A percentile compares a stretch with the other conserved stretches of the same genome.
phyloP scores from a whole-genome alignment of 1,140 invertebrate species.

The Pseudomyrmex gracilis region DNA sequence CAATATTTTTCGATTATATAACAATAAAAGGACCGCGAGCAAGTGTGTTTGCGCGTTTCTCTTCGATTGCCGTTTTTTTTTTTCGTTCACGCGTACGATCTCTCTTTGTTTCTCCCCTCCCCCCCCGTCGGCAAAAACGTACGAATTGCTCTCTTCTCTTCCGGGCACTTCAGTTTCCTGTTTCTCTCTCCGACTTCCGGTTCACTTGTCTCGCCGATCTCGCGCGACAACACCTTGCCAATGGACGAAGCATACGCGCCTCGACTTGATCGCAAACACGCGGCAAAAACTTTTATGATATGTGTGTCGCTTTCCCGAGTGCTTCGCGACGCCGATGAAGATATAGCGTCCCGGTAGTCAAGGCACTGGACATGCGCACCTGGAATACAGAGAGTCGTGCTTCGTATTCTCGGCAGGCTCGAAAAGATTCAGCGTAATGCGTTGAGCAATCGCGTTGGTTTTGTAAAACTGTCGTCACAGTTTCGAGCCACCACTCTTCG shows the following conservation, averaged over 20 bases:
- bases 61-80: background rate
- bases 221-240: conserved; percentile 32
- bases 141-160: background rate
- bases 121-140: background rate
- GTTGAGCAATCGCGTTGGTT: conserved; percentile 13
- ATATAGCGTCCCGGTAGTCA: conserved; percentile 80
- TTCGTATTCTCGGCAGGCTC: conserved; percentile 26
- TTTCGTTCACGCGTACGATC: background rate
- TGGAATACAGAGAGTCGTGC: conserved; percentile 20
- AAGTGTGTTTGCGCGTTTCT: background rate
- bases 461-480: background rate
- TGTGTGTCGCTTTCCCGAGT: conserved; percentile 67
- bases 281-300: conserved; percentile 74
- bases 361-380: conserved; percentile 82
- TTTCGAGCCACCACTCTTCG: background rate
- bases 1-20: conserved; percentile 29
- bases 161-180: conserved; percentile 1
- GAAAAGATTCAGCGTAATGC: conserved; percentile 19
- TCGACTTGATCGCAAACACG: conserved; percentile 53
- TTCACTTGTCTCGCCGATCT: conserved; percentile 28
- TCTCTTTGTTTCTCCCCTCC: background rate
- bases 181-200: conserved; percentile 24
- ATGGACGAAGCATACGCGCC: conserved; percentile 6
- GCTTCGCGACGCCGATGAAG: conserved; percentile 68
- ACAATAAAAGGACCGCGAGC: conserved; percentile 5